A percentile compares a stretch with the other conserved stretches of the same genome.
Evolutionary conservation across 2,888 invertebrate genomes (phyloP).

Genomic region (Lithophane socia): DNA sequence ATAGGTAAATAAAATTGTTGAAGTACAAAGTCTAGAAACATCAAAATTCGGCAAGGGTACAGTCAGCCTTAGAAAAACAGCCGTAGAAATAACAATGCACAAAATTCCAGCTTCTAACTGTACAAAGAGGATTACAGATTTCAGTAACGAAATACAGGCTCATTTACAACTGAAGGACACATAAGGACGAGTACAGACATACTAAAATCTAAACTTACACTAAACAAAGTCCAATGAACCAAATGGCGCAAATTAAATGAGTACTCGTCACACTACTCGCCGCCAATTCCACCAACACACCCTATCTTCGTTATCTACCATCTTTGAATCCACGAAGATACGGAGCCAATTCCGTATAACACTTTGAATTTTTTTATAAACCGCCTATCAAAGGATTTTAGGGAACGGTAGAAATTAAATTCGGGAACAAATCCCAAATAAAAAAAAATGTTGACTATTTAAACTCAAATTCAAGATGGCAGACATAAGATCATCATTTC

Average conservation of each 20-base stretch:
- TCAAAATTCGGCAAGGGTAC: not conserved
- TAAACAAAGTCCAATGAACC: constrained; percentile 81
- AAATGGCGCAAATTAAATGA: constrained; percentile 87
- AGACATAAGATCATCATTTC: constrained; percentile 54
- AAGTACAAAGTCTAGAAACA: not conserved
- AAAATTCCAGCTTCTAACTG: not conserved
- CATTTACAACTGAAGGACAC: constrained; percentile 70
- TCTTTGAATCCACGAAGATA: constrained; percentile 40
- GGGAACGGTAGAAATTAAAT: not conserved
- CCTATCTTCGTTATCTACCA: constrained; percentile 61
- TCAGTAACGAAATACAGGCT: constrained; percentile 25
- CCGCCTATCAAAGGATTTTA: constrained; percentile 1
- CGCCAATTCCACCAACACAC: constrained; percentile 73
- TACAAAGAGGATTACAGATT: constrained; percentile 13
- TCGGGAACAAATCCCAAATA: not conserved
- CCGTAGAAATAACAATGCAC: not conserved
- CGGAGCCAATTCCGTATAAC: not conserved
- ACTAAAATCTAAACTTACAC: constrained; percentile 79
- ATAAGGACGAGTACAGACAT: constrained; percentile 82
- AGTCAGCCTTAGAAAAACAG: not conserved
- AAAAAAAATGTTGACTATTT: constrained; percentile 3
- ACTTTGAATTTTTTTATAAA: not conserved
- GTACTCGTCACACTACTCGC: constrained; percentile 85
- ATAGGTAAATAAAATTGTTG: not conserved
- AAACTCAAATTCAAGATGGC: constrained; percentile 59